phyloP scores from a whole-genome alignment of 2,888 invertebrate species.

The Phengaris arion region DNA sequence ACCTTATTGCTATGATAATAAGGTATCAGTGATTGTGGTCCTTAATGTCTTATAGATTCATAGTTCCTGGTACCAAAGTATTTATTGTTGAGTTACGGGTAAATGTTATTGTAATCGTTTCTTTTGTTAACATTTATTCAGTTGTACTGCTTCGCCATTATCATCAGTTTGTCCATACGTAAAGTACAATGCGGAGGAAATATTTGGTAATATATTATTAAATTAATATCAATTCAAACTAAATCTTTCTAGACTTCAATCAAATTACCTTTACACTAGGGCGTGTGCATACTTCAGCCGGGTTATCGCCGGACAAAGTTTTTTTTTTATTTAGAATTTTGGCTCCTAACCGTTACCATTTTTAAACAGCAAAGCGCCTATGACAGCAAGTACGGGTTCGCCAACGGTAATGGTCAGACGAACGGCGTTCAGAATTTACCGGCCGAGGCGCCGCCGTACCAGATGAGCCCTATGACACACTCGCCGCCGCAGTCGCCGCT shows the following conservation, averaged over 20 bases:
- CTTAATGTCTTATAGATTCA: not conserved
- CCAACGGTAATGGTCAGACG: constrained; percentile 64
- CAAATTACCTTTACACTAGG: too few species aligned
- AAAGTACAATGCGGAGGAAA: not conserved
- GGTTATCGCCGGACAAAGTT: too few species aligned
- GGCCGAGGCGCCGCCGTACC: constrained; percentile 67
- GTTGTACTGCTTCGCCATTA: constrained; percentile 2
- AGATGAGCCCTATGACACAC: constrained; percentile 63
- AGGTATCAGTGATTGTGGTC: not conserved
- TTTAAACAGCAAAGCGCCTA: constrained; percentile 69
- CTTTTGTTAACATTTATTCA: not conserved
- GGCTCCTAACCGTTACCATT: not conserved
- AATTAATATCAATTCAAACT: not conserved
- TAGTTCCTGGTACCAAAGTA: not conserved
- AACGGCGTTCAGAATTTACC: constrained; percentile 55
- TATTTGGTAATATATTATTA: not conserved
- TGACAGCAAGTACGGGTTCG: constrained; percentile 83
- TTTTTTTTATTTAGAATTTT: too few species aligned
- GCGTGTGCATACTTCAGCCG: too few species aligned
- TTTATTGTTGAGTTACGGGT: not conserved
- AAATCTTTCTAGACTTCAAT: too few species aligned
- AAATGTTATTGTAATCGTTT: not conserved
- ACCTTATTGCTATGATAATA: not conserved
- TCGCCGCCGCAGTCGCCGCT: constrained; percentile 75
- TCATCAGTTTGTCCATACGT: constrained; percentile 5